Evolutionary conservation across 2,888 invertebrate species (phyloP), one percentile per base, ranked within the genome.

Genomic region (Embidobia sp.): DNA sequence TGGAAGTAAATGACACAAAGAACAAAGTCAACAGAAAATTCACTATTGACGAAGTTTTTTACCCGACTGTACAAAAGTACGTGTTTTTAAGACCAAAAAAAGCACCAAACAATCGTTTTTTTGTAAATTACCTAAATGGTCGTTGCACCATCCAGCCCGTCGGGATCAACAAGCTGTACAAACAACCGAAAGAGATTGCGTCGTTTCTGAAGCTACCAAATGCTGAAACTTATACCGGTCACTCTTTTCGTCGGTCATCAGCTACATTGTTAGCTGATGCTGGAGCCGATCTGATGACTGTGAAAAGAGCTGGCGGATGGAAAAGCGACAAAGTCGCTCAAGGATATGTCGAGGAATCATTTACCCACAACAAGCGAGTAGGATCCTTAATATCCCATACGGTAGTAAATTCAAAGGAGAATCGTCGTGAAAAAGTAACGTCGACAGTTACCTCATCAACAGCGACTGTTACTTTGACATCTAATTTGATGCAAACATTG

Each of bases 1-100:
- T 49, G 1, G 49, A 49, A n/a, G 10, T 49, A 3, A 49, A 49
- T 8, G n/a, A 31, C n/a, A 18, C 49, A 16, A 49, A 31, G 31
- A 49, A 31, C 5, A 1, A 31, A 10, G 18, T 16, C 1, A 15
- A 18, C 8, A n/a, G 49, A 8, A 29, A 16, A 16, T 49, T 49
- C 18, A 8, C 8, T 4, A 49, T 49, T 10, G 44, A 26, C 44
- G 4, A 44, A 10, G 26, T 6, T 2, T 31, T 31, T 16, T 49
- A 49, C 16, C 2, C 1, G 1, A 16, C 8, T 4, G 49, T 49
- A n/a, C 29, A 49, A 10, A 29, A 16, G 5, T 49, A 49, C n/a
- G 13, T 49, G 11, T n/a, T n/a, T 1, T 31, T 49, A 26, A 15
- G 49, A 10, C 49, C 49, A 18, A 2, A 15, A 18, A 29, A 31